Conservation (phyloP, 2,888 invertebrate species). For the Boloria selene region DNA sequence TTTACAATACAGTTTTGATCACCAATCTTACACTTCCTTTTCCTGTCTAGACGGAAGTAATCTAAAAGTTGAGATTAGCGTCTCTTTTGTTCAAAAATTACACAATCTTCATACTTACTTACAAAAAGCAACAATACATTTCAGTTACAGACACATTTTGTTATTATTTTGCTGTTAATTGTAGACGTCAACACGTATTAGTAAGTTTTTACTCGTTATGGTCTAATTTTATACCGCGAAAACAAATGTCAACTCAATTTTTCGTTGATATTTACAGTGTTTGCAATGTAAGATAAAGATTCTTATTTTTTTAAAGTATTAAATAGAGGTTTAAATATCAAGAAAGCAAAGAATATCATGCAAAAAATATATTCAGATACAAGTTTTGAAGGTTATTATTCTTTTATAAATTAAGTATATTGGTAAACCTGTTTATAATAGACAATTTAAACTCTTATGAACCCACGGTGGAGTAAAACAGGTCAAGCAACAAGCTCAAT, state of each 20-base stretch:
- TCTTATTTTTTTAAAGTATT: not conserved
- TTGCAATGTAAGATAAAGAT: not conserved
- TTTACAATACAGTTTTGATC: constrained; percentile 56
- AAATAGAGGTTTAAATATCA: not conserved
- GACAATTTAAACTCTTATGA: constrained; percentile 8
- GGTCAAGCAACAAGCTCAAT: too few species aligned
- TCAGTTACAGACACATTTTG: constrained; percentile 23
- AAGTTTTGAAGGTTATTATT: constrained; percentile 34
- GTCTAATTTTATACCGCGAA: constrained; percentile 48
- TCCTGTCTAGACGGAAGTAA: constrained; percentile 71
- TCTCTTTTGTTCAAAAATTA: constrained; percentile 26
- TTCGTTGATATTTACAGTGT: not conserved
- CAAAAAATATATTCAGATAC: constrained; percentile 9
- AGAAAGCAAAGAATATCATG: not conserved
- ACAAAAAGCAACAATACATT: constrained; percentile 12
- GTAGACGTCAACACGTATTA: constrained; percentile 47
- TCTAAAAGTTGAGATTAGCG: constrained; percentile 37
- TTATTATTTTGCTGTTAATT: constrained; percentile 36
- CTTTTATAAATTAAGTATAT: constrained; percentile 13
- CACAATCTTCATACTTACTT: constrained; percentile 31
- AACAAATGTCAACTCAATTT: constrained; percentile 45
- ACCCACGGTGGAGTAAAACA: too few species aligned
- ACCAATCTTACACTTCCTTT: constrained; percentile 78
- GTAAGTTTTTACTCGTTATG: constrained; percentile 37
- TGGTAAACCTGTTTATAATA: constrained; percentile 26